Evolutionary conservation across 2,113 vertebrate genomes (phyloP).

Genomic region (Cynoglossus semilaevis): DNA sequence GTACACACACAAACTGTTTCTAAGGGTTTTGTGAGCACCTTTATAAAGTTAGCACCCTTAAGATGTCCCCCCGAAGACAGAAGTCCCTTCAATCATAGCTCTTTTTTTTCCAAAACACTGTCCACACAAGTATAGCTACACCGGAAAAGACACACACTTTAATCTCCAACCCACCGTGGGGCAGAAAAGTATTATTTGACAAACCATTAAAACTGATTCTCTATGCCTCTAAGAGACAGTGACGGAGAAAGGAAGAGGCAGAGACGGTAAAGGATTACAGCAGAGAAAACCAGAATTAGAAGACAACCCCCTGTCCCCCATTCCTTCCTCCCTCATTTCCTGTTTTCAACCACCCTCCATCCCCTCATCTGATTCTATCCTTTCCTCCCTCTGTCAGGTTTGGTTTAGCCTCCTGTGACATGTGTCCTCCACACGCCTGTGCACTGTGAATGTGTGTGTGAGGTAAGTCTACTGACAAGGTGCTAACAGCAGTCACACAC

Average conservation of each 20-base stretch:
- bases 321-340: slow-evolving; percentile 24
- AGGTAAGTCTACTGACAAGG: slow-evolving; percentile 63
- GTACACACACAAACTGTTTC: slow-evolving; percentile 6
- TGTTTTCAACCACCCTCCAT: slow-evolving; percentile 14
- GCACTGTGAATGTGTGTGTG: slow-evolving; percentile 14
- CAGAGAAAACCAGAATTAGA: slow-evolving; percentile 54
- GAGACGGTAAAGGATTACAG: slow-evolving; percentile 42
- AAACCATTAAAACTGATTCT: slow-evolving; percentile 73
- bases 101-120: too few relatives aligned
- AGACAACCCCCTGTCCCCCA: slow-evolving; percentile 18
- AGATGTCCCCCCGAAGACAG: too few relatives aligned
- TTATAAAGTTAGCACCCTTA: too few relatives aligned
- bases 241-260: slow-evolving; percentile 25
- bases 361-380: slow-evolving; percentile 16
- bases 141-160: slow-evolving; percentile 48
- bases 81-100: neutral
- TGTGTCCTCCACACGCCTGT: slow-evolving; percentile 50
- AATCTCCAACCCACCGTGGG: slow-evolving; percentile 62
- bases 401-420: slow-evolving; percentile 53
- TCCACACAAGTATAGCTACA: neutral
- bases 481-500: slow-evolving; percentile 64
- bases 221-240: slow-evolving; percentile 66
- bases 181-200: slow-evolving; percentile 71
- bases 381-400: slow-evolving; percentile 48
- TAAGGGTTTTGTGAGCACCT: too few relatives aligned